These are phyloP conservation scores for Alligator mississippiensis DNA, from an alignment of 2,113 vertebrate species.

Conservation along the genomic window DNA sequence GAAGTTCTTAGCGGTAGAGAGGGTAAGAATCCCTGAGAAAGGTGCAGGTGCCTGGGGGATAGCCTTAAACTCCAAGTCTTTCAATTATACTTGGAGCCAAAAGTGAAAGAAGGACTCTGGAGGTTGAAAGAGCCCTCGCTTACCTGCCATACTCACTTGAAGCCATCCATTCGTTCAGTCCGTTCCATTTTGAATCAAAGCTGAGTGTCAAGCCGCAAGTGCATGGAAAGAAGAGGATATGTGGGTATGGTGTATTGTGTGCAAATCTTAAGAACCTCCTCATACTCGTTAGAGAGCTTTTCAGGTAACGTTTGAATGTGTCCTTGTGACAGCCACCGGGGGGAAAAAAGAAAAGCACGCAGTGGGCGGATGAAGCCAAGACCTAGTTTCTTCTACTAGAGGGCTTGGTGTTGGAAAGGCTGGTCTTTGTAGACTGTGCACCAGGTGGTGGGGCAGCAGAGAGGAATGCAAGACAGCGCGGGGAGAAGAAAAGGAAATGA, in stretches of 20 bases:
- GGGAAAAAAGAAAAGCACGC: too few relatives aligned
- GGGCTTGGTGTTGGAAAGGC: not conserved
- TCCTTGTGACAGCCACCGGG: not conserved
- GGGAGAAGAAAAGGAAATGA: not conserved
- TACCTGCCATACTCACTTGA: not conserved
- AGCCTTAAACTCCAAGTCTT: conserved; percentile 71
- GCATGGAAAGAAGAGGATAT: not conserved
- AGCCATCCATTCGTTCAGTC: conserved; percentile 61
- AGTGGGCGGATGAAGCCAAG: not conserved
- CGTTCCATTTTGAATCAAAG: conserved; percentile 60
- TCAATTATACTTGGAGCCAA: conserved; percentile 69
- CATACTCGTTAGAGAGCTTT: not conserved
- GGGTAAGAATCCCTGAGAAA: conserved; percentile 62
- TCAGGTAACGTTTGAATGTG: not conserved
- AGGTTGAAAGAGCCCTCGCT: conserved; percentile 73
- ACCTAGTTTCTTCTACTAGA: fast-evolving
- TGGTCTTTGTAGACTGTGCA: too few relatives aligned
- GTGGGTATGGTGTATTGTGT: conserved; percentile 18
- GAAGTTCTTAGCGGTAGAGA: conserved; percentile 66
- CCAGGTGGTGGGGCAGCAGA: not conserved
- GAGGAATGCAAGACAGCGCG: not conserved
- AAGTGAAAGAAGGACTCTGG: conserved; percentile 51
- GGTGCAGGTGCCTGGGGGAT: conserved; percentile 58
- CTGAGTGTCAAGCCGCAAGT: conserved; percentile 24
- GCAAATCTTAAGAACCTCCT: not conserved